phyloP scores from a whole-genome alignment of 2,113 vertebrate species.

The Megalops atlanticus region DNA sequence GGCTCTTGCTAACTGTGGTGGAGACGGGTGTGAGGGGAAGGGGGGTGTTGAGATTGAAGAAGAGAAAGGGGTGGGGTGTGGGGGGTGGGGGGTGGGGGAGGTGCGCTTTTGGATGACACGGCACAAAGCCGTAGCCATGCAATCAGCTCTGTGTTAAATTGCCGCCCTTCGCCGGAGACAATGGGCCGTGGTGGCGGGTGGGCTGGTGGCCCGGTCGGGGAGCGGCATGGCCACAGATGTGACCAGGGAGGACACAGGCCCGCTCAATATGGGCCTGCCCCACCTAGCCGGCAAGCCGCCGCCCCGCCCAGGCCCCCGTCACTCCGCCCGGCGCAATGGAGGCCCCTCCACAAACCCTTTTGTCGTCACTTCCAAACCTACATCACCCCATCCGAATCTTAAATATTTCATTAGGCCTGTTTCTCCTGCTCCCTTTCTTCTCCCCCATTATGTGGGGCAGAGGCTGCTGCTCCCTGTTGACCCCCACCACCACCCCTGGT shows the following conservation, averaged over 20 bases:
- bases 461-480: conserved; percentile 45
- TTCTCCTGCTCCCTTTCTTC: conserved; percentile 58
- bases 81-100: conserved; percentile 58
- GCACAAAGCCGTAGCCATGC: conserved; percentile 80
- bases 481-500: conserved; percentile 37
- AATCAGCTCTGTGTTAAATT: conserved; percentile 82
- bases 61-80: conserved; percentile 43
- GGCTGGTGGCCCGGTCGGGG: conserved; percentile 82
- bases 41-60: conserved; percentile 38
- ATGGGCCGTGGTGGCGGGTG: conserved; percentile 79
- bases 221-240: conserved; percentile 81
- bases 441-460: conserved; percentile 55
- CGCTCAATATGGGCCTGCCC: conserved; percentile 83
- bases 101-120: conserved; percentile 49
- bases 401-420: conserved; percentile 86
- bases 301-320: conserved; percentile 71
- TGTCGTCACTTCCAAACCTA: conserved; percentile 75
- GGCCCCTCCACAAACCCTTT: conserved; percentile 70
- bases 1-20: conserved; percentile 47
- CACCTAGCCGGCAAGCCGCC: conserved; percentile 73
- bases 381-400: conserved; percentile 78
- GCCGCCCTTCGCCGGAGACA: conserved; percentile 73
- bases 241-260: conserved; percentile 79
- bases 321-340: conserved; percentile 68
- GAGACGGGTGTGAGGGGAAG: conserved; percentile 27